Evolutionary conservation across 2,888 invertebrate species (phyloP).

Genomic region (Lysandra coridon): DNA sequence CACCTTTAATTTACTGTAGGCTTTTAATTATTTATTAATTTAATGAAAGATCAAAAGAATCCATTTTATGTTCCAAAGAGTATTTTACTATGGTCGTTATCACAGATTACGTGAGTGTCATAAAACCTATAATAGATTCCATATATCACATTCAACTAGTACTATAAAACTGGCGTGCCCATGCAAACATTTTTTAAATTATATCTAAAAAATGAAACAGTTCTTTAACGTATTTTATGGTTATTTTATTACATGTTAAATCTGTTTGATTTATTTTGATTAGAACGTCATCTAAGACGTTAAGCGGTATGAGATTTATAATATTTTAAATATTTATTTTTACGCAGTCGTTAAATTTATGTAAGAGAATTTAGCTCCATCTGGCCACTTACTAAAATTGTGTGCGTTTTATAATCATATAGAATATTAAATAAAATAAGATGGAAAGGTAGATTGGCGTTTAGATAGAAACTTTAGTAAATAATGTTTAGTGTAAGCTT

Average conservation of each 20-base stretch:
- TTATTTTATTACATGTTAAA: conserved; percentile 16
- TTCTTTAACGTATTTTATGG: conserved; percentile 11
- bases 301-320: conserved; percentile 13
- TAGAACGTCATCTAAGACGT: conserved; percentile 2
- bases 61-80: conserved; percentile 3
- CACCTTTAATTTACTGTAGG: neutral
- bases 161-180: conserved; percentile 18
- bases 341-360: neutral
- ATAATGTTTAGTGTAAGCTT: neutral
- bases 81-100: conserved; percentile 13
- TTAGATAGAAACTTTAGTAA: neutral
- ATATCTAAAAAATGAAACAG: conserved; percentile 14
- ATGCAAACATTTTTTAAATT: conserved; percentile 29
- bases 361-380: neutral
- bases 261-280: conserved; percentile 22
- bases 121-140: conserved; percentile 20
- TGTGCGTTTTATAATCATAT: neutral
- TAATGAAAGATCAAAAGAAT: conserved; percentile 12
- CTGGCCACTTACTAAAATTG: neutral
- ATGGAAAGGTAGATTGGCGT: neutral
- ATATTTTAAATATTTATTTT: conserved; percentile 11
- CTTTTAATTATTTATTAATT: conserved; percentile 11
- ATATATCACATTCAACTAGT: conserved; percentile 24
- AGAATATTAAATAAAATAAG: neutral
- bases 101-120: conserved; percentile 18